phyloP scores from a whole-genome alignment of 2,113 vertebrate genomes.

The Harpagus bidentatus region DNA sequence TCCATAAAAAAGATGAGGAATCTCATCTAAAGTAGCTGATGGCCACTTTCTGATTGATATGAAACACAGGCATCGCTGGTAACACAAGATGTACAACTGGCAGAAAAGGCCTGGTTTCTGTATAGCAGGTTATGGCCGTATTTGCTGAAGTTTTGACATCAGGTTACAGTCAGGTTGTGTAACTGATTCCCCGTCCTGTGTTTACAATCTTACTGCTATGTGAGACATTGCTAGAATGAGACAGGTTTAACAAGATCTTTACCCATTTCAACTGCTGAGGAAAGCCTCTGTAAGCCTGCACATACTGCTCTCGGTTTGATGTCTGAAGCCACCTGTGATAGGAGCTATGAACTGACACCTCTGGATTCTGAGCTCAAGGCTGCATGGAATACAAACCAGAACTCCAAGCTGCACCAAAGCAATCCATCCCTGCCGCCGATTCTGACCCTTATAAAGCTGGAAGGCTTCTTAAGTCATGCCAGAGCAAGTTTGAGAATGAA shows the following conservation, averaged over 20 bases:
- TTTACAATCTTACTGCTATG: rapidly evolving
- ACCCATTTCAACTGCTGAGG: neutral
- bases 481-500: neutral
- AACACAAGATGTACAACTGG: too few species aligned
- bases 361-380: neutral
- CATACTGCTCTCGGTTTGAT: neutral
- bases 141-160: too few species aligned
- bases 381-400: neutral
- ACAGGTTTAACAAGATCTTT: neutral
- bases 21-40: neutral
- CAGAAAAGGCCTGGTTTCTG: neutral
- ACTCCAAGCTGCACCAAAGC: neutral
- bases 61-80: neutral
- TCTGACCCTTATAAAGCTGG: neutral
- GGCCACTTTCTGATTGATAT: neutral
- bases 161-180: neutral
- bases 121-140: rapidly evolving
- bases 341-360: neutral
- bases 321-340: neutral
- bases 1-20: neutral
- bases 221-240: neutral
- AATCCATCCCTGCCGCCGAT: neutral
- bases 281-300: neutral
- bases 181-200: neutral
- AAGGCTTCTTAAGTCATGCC: neutral